These are phyloP conservation scores for Palythoa grandiflora DNA, from an alignment of 92 coral and sea anemone species.

Conservation along the genomic window DNA sequence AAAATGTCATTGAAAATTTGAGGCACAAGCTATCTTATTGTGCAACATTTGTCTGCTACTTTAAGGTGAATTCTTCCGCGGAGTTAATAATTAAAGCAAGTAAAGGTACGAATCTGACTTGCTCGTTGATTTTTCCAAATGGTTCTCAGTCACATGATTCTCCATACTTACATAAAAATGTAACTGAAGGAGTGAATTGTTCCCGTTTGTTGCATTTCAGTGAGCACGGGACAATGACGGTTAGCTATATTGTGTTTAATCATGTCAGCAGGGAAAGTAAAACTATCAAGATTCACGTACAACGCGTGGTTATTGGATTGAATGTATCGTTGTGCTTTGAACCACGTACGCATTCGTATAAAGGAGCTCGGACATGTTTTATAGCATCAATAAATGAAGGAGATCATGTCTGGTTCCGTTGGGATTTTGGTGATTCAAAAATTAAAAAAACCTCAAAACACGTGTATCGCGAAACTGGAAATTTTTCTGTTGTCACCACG, in stretches of 20 bases:
- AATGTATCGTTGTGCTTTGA: conserved; percentile 67
- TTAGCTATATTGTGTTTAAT: conserved; percentile 57
- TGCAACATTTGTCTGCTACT: neutral
- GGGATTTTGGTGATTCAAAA: conserved; percentile 52
- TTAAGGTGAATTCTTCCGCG: conserved; percentile 14
- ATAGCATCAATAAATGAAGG: conserved; percentile 53
- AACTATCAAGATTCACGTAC: conserved; percentile 45
- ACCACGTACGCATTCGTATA: conserved; percentile 75
- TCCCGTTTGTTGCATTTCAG: conserved; percentile 28
- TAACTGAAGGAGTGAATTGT: conserved; percentile 61
- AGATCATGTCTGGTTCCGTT: conserved; percentile 51
- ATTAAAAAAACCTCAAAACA: conserved; percentile 17
- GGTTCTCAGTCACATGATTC: conserved; percentile 36
- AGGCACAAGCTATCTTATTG: conserved; percentile 7
- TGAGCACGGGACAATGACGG: conserved; percentile 11
- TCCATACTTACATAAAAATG: conserved; percentile 29
- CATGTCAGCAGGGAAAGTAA: conserved; percentile 45
- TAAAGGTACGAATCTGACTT: conserved; percentile 78
- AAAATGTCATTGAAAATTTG: conserved; percentile 20
- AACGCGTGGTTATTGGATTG: conserved; percentile 66
- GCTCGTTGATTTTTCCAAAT: conserved; percentile 57
- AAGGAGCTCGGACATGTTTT: conserved; percentile 59
- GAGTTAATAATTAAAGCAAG: conserved; percentile 22
- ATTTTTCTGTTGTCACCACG: conserved; percentile 45
- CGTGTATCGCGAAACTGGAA: conserved; percentile 41